Conservation (phyloP, 1,140 invertebrate species). For the Philopotamus ludificatus region DNA sequence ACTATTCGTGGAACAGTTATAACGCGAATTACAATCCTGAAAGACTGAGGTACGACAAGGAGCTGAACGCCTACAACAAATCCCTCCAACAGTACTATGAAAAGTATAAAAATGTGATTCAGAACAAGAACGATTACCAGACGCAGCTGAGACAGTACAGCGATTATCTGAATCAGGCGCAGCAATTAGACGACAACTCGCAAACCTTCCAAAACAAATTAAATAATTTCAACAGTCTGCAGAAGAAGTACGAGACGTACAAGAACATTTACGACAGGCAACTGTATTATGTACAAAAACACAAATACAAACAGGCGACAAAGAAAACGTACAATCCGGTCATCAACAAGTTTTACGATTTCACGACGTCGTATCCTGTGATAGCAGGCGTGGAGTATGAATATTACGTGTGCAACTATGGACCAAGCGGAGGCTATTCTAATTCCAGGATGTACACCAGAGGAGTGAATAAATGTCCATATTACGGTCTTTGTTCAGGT, state of each 20-base stretch:
- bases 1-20: not conserved
- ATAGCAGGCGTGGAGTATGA: conserved; percentile 33
- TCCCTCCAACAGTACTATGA: conserved; percentile 32
- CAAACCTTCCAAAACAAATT: conserved; percentile 16
- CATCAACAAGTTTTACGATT: conserved; percentile 25
- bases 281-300: conserved; percentile 27
- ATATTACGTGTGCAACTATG: conserved; percentile 51
- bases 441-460: conserved; percentile 36
- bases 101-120: conserved; percentile 17
- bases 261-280: conserved; percentile 26
- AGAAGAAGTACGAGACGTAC: conserved; percentile 23
- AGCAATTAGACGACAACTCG: not conserved
- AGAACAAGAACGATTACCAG: conserved; percentile 15
- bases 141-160: conserved; percentile 30
- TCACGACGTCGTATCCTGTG: conserved; percentile 20
- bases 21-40: not conserved
- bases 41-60: conserved; percentile 8
- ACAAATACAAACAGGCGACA: conserved; percentile 26
- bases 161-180: conserved; percentile 23
- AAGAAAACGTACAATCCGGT: conserved; percentile 34
- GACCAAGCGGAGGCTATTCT: conserved; percentile 47
- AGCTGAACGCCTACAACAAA: conserved; percentile 44
- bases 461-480: conserved; percentile 28
- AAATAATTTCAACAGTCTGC: conserved; percentile 21
- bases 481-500: conserved; percentile 33